Evolutionary conservation across 1,140 invertebrate genomes (phyloP).

Genomic region (Apis mellifera): Amel_HAv3.1 CM009931.2:2916001-2916500

Average conservation of each 20-base stretch:
- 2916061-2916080: too few species aligned
- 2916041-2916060: not conserved
- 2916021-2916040: too few species aligned
- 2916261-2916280: conserved; percentile 50
- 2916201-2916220: conserved; percentile 4
- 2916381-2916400: too few species aligned
- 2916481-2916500: conserved; percentile 58
- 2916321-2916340: conserved; percentile 59
- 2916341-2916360: conserved; percentile 62
- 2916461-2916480: not conserved
- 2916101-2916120: too few species aligned
- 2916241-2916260: conserved; percentile 60
- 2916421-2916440: not conserved
- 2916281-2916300: conserved; percentile 32
- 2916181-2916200: not conserved
- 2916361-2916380: conserved; percentile 66
- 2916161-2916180: not conserved
- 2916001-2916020: too few species aligned
- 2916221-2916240: conserved; percentile 47
- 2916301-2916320: conserved; percentile 40
- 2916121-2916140: too few species aligned
- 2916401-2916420: too few species aligned
- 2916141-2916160: too few species aligned
- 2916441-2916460: not conserved
- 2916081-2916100: not conserved